Percentiles rank a stretch among this genome's conserved stretches.
phyloP scores from a whole-genome alignment of 2,113 vertebrate genomes.

The Amblyornis subalaris region DNA sequence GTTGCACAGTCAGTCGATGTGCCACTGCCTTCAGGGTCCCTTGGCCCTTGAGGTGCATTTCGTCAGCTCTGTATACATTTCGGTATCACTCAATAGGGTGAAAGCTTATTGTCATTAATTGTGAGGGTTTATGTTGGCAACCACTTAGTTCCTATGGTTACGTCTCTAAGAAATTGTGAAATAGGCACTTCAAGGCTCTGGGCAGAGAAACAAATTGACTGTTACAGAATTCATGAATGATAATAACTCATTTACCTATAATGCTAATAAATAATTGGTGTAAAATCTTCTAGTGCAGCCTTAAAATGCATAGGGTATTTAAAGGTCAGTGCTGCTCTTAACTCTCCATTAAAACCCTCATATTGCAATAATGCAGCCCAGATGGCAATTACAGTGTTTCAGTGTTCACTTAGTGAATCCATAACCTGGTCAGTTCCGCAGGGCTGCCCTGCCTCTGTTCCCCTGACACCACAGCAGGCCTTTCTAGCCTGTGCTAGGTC shows the following conservation, averaged over 20 bases:
- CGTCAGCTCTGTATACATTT: conserved; percentile 20
- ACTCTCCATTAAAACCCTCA: conserved; percentile 51
- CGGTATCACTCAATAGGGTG: conserved; percentile 46
- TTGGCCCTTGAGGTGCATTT: conserved; percentile 2
- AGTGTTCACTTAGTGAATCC: conserved; percentile 1
- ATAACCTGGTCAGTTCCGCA: neutral
- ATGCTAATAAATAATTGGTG: conserved; percentile 74
- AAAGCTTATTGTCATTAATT: conserved; percentile 65
- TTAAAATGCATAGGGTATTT: conserved; percentile 56
- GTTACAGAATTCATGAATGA: conserved; percentile 72
- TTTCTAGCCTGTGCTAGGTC: neutral
- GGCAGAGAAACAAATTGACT: conserved; percentile 69
- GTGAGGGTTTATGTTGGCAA: conserved; percentile 68
- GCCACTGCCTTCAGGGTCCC: neutral
- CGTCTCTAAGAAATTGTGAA: conserved; percentile 69
- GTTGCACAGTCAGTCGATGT: neutral
- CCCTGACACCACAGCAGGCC: neutral
- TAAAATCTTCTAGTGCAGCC: conserved; percentile 56
- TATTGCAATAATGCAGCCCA: conserved; percentile 29
- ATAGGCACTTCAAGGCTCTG: conserved; percentile 64
- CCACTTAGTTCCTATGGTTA: conserved; percentile 73
- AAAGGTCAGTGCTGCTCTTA: conserved; percentile 65
- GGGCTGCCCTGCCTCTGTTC: neutral
- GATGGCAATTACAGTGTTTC: conserved; percentile 41
- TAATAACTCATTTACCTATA: conserved; percentile 76